Evolutionary conservation across 2,888 invertebrate genomes (phyloP).

Genomic region (Rotaria macrura): DNA sequence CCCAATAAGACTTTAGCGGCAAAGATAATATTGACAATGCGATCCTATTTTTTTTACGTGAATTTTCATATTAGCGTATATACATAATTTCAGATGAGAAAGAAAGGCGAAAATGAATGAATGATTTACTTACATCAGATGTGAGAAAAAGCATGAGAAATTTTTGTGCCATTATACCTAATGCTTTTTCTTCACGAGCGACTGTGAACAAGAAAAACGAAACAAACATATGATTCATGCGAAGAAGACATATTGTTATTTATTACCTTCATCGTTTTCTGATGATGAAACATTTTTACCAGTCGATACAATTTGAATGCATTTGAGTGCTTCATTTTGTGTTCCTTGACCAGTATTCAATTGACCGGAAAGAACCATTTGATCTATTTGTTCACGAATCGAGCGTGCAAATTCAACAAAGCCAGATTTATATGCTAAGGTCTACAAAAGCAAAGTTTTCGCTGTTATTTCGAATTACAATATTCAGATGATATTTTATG

Average conservation of each 20-base stretch:
- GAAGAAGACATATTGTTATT: neutral
- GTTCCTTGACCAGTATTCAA: constrained; percentile 14
- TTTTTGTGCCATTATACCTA: constrained; percentile 62
- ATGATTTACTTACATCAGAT: constrained; percentile 53
- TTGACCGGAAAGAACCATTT: constrained; percentile 8
- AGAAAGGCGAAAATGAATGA: neutral
- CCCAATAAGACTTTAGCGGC: constrained; percentile 60
- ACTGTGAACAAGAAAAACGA: constrained; percentile 18
- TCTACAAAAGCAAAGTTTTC: neutral
- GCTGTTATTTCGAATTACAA: too few species aligned
- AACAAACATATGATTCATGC: neutral
- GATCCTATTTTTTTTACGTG: constrained; percentile 21
- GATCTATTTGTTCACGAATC: constrained; percentile 22
- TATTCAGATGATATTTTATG: too few species aligned
- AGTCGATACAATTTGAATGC: neutral
- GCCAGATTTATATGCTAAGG: constrained; percentile 16
- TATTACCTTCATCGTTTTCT: constrained; percentile 1
- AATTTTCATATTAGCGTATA: neutral
- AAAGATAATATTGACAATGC: constrained; percentile 59
- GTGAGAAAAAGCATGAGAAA: constrained; percentile 64
- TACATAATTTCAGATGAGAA: neutral
- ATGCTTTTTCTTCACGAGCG: constrained; percentile 56
- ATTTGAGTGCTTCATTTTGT: constrained; percentile 2
- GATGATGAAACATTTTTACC: constrained; percentile 16
- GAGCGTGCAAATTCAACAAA: constrained; percentile 23